These are phyloP conservation scores for Tipula helvola DNA, from an alignment of 2,888 invertebrate genomes.

Conservation along the genomic window DNA sequence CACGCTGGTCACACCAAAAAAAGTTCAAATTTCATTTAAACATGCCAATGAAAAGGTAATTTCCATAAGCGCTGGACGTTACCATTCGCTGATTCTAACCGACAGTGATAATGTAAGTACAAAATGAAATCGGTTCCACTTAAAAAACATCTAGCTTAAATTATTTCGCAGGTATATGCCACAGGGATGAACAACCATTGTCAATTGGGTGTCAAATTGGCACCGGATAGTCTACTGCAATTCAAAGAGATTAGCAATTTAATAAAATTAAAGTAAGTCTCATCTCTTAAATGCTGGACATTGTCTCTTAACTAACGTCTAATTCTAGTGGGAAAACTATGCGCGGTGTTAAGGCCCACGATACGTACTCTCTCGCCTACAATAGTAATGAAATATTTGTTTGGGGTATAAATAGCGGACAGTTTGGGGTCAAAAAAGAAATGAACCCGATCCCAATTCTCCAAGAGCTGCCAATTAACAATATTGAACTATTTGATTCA, in stretches of 20 bases:
- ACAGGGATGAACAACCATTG: conserved; percentile 52
- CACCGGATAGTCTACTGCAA: conserved; percentile 33
- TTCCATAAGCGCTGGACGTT: conserved; percentile 28
- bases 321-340: conserved; percentile 27
- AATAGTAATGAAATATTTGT: conserved; percentile 50
- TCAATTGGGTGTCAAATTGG: conserved; percentile 47
- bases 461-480: conserved; percentile 17
- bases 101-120: conserved; percentile 20
- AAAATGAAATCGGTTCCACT: not conserved
- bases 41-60: conserved; percentile 26
- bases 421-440: conserved; percentile 44
- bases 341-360: conserved; percentile 50
- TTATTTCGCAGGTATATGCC: conserved; percentile 38
- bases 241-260: conserved; percentile 24
- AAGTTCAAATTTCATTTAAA: conserved; percentile 22
- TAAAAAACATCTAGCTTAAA: not conserved
- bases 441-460: conserved; percentile 20
- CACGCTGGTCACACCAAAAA: conserved; percentile 29
- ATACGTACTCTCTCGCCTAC: conserved; percentile 60
- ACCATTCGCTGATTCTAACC: conserved; percentile 32
- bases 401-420: conserved; percentile 75
- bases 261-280: conserved; percentile 29
- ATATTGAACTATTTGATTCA: conserved; percentile 30
- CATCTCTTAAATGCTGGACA: not conserved
- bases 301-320: not conserved